Evolutionary conservation across 1,140 invertebrate genomes (phyloP), one percentile per base, ranked within the genome.

Genomic region (Cyclina sinensis): DNA sequence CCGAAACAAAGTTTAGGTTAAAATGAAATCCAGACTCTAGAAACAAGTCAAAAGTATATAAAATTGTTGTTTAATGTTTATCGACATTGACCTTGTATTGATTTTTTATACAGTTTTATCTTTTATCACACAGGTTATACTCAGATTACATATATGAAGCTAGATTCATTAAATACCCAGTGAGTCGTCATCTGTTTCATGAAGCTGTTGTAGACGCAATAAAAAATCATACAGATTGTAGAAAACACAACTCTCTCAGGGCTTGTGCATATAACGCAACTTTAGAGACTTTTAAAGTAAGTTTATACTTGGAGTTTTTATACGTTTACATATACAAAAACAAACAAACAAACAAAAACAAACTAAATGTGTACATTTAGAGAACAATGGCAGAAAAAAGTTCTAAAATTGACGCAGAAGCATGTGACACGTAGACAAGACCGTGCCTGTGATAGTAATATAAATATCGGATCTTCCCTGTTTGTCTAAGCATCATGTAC

Each of bases 61-160:
- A n/a, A n/a, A n/a, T n/a, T n/a, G n/a, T n/a, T n/a, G n/a, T n/a
- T n/a, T n/a, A n/a, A n/a, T n/a, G n/a, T n/a, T n/a, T n/a, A n/a
- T n/a, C n/a, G n/a, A n/a, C n/a, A n/a, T n/a, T 9, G n/a, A 35
- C 70, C 39, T 18, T 9, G 9, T 21, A 2, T 14, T 78, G 24
- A 14, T 0, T 30, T 78, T 5, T 18, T 21, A 14, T 54, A 39
- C 14, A 4, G 43, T 43, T 43, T 39, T 65, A 16, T 46, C 1
- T 84, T 7, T 54, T 76, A 27, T 78, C 27, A 27, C 24, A 3
- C 70, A 88, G 86, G 32, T 18, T 80, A 18, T 88, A 80, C 59
- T 88, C 86, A 0, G 86, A 88, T 51, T 88, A 88, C 24, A 70
- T 88, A 7, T 88, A 80, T 54, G 86, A 88, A 51, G 86, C 76